Evolutionary conservation across 1,140 invertebrate genomes (phyloP), one percentile per base, ranked within the genome.

Genomic region (Drosophila mayri): DNA sequence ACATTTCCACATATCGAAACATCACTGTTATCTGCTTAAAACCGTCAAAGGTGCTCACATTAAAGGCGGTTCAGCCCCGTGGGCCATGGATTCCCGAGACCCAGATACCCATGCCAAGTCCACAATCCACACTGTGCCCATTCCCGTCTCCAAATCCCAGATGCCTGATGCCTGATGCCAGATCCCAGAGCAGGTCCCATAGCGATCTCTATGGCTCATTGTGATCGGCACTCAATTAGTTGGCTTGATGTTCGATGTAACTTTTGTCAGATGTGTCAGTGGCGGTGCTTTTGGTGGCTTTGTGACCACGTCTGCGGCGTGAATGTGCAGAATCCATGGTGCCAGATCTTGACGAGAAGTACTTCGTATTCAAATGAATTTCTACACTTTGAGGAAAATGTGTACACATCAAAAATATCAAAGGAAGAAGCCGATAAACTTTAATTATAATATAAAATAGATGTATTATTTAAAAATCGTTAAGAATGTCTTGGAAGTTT

Each of bases 191-290:
- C 61, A 68, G 61, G 60, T 65, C 64, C n/a, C 30, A 46, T 38
- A 22, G 52, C 35, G 76, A 67, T 73, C 72, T 79, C 73, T 74
- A 84, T 71, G 80, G 72, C 84, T 77, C 84, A 87, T 87, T 88
- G 84, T 87, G 72, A 74, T 76, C 80, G 84, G 76, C 80, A 88
- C 84, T 88, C 85, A 88, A 88, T 90, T 90, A 90, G 85, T 90
- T 90, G 85, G 70, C 71, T 81, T 83, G 84, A 88, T 87, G 81
- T 81, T 81, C 80, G 84, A 87, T 87, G 84, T 88, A 84, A 88
- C 85, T 88, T 84, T 88, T 88, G 84, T 88, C 86, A 85, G 81
- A 49, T 70, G 77, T 85, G 85, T 85, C 85, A 90, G 85, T 70
- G 85, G 77, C 84, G 84, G 85, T 90, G 81, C 85, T 90, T 90